Base-by-base conservation (phyloP, 2,113 vertebrate genomes). In the Siphamia tubifer region DNA sequence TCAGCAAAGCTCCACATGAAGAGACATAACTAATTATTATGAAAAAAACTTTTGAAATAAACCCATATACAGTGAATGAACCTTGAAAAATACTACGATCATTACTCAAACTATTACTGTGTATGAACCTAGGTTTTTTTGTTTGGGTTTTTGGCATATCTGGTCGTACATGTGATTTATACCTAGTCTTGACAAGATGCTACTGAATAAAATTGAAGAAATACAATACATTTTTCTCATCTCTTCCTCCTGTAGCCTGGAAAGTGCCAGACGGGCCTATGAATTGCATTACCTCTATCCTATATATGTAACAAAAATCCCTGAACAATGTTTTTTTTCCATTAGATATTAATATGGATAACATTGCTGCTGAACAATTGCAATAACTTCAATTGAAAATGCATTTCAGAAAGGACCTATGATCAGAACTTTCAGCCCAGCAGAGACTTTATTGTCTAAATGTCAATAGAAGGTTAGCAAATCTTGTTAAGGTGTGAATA, bases 401-500 rank as follows among this genome's bases (percentile, higher is more conserved):
- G 25, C 21, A n/a, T 4, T 11, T 1, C 10, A 36, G 42, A 57
- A 17, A 19, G 45, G 23, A 24, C 34, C 54, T 52, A 31, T 2
- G 1, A 58, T 72, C 31, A 57, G 11, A 66, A 58, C 49, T 25
- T 52, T 9, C 3, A 30, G 15, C 38, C 9, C 6, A 27, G 36
- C 24, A 49, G 45, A 35, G 28, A 51, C 49, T 69, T 67, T 51
- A 63, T 40, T 45, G 43, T 83, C 21, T 51, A 55, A 68, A 68
- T 68, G 54, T 60, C 77, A 75, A 69, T 45, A 40, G 64, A 65
- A 30, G 58, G 60, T 70, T 63, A 71, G 56, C 2, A 51, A 74
- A 74, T 69, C 64, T 72, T 56, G 79, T 68, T 60, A 67, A 67
- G 72, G 20, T 49, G 70, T 68, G 66, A 64, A 77, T 80, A 74